A percentile compares a stretch with the other conserved stretches of the same genome.
phyloP scores from a whole-genome alignment of 2,797 vertebrate genomes.

The Furcifer pardalis region DNA sequence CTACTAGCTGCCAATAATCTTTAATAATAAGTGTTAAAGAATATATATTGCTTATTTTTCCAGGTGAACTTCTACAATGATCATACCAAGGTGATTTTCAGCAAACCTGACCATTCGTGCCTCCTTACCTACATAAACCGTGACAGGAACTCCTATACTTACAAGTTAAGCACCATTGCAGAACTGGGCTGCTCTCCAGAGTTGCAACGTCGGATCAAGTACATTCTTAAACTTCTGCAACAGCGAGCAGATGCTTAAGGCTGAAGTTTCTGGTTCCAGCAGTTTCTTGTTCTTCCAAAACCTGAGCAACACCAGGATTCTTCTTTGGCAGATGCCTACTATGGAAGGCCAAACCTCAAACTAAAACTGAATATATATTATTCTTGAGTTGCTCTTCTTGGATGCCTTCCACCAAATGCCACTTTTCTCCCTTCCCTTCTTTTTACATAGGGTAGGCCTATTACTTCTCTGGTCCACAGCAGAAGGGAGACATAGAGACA shows the following conservation, averaged over 20 bases:
- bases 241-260: constrained; percentile 81
- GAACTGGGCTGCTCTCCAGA: constrained; percentile 91
- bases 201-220: constrained; percentile 87
- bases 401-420: constrained; percentile 6
- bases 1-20: neutral
- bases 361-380: constrained; percentile 46
- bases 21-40: constrained; percentile 22
- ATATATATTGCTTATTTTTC: constrained; percentile 3
- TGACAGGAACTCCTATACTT: constrained; percentile 90
- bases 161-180: constrained; percentile 86
- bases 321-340: neutral
- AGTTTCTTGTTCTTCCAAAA: constrained; percentile 34
- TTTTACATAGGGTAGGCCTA: neutral
- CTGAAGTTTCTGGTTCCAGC: constrained; percentile 14
- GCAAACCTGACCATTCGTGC: constrained; percentile 87
- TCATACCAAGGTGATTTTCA: constrained; percentile 97
- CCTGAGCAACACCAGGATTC: constrained; percentile 5
- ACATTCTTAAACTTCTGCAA: constrained; percentile 90
- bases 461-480: neutral
- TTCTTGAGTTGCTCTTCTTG: constrained; percentile 32
- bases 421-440: neutral
- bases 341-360: constrained; percentile 48
- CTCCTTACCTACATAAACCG: constrained; percentile 94
- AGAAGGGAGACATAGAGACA: neutral
- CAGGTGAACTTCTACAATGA: constrained; percentile 98